These are phyloP conservation scores for Drosophila cyrtoloma DNA, from an alignment of 2,888 invertebrate species.

Conservation along the genomic window DNA sequence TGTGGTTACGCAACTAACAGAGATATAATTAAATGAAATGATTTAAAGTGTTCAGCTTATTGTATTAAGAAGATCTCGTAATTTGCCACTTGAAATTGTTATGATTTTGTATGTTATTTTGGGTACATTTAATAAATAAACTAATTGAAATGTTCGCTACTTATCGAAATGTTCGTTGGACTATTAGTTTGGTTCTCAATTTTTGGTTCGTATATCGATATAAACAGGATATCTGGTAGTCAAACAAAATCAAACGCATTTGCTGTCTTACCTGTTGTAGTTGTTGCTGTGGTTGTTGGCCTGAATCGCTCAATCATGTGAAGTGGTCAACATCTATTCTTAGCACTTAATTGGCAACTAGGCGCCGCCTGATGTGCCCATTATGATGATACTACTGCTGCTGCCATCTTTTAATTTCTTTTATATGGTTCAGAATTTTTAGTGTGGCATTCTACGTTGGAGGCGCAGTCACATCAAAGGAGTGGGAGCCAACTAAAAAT, in stretches of 20 bases:
- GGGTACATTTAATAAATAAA: neutral
- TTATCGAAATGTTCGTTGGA: neutral
- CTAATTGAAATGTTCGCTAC: neutral
- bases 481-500: conserved; percentile 36
- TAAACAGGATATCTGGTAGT: conserved; percentile 21
- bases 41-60: neutral
- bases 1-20: neutral
- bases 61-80: accelerated
- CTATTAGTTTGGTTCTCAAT: neutral
- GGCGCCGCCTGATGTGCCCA: conserved; percentile 69
- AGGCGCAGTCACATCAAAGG: conserved; percentile 53
- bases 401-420: conserved; percentile 40
- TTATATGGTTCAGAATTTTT: conserved; percentile 6
- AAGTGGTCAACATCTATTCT: conserved; percentile 73
- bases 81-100: neutral
- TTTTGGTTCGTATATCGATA: neutral
- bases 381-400: conserved; percentile 46
- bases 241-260: neutral
- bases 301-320: conserved; percentile 78
- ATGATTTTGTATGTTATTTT: neutral
- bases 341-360: conserved; percentile 65
- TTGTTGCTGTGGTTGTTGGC: conserved; percentile 52
- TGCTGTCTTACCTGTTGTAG: conserved; percentile 13
- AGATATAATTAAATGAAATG: neutral
- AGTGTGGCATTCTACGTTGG: conserved; percentile 20